Conservation (phyloP, 2,113 vertebrate species). For the Leucopternis melanops region DNA sequence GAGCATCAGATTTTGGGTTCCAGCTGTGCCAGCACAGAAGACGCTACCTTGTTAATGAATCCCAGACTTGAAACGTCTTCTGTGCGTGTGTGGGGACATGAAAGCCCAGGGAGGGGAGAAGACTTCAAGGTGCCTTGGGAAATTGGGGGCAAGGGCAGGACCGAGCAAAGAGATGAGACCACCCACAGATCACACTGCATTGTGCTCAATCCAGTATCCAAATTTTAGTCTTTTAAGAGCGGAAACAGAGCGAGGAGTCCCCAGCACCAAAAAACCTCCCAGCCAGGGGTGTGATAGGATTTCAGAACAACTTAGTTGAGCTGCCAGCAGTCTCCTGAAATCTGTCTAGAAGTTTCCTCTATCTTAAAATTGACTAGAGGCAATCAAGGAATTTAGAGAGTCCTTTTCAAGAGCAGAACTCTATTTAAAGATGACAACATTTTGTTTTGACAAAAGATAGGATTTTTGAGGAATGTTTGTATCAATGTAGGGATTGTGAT, state of each 20-base stretch:
- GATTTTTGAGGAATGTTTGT: background rate
- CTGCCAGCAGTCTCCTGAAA: background rate
- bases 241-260: rapidly evolving
- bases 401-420: background rate
- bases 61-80: background rate
- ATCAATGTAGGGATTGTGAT: background rate
- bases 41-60: constrained; percentile 10
- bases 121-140: background rate
- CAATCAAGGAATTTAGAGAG: background rate
- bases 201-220: background rate
- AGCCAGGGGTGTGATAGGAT: background rate
- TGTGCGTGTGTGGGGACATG: background rate
- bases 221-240: constrained; percentile 49
- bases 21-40: constrained; percentile 2
- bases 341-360: background rate
- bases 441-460: background rate
- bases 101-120: background rate
- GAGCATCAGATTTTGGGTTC: background rate
- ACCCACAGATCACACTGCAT: background rate
- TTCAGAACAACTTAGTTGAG: background rate
- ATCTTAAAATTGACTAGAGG: too few species aligned
- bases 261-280: background rate
- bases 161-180: background rate
- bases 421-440: background rate
- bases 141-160: background rate